Conservation (phyloP, 2,888 invertebrate species). For the Serrognathus titanus region DNA sequence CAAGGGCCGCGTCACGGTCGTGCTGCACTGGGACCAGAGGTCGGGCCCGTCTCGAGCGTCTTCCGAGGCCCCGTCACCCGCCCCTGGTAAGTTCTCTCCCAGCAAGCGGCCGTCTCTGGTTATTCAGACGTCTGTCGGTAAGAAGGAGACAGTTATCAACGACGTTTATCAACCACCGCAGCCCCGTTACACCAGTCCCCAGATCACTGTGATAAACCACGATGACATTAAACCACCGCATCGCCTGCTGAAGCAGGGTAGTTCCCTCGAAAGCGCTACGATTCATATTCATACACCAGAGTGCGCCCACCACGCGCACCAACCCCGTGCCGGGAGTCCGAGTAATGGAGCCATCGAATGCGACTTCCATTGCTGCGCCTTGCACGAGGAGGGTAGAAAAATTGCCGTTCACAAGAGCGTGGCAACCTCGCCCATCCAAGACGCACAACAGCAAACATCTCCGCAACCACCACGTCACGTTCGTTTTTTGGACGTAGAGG, state of each 20-base stretch:
- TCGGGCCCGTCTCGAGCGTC: constrained; percentile 56
- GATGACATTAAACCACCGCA: constrained; percentile 64
- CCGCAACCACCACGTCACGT: constrained; percentile 68
- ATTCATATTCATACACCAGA: constrained; percentile 82
- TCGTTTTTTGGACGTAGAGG: constrained; percentile 79
- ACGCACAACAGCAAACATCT: constrained; percentile 55
- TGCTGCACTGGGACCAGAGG: constrained; percentile 94
- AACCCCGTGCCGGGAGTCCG: constrained; percentile 63
- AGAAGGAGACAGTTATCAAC: constrained; percentile 61
- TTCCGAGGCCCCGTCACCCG: constrained; percentile 52
- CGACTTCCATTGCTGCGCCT: constrained; percentile 93
- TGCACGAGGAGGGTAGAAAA: constrained; percentile 89
- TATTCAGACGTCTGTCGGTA: constrained; percentile 59
- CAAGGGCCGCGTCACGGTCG: constrained; percentile 94
- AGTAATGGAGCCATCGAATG: constrained; percentile 68
- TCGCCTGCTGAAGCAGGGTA: constrained; percentile 49
- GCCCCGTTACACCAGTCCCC: constrained; percentile 61
- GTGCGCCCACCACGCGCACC: constrained; percentile 70
- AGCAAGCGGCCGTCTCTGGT: constrained; percentile 68
- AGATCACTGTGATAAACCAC: constrained; percentile 93
- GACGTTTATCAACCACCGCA: constrained; percentile 37
- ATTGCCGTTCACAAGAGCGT: constrained; percentile 91
- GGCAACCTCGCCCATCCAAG: constrained; percentile 89
- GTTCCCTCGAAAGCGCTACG: constrained; percentile 69
- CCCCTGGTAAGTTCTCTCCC: constrained; percentile 55